Evolutionary conservation across 2,113 vertebrate species (phyloP), one percentile per base, ranked within the genome.

Genomic region (Carassius carassius): DNA sequence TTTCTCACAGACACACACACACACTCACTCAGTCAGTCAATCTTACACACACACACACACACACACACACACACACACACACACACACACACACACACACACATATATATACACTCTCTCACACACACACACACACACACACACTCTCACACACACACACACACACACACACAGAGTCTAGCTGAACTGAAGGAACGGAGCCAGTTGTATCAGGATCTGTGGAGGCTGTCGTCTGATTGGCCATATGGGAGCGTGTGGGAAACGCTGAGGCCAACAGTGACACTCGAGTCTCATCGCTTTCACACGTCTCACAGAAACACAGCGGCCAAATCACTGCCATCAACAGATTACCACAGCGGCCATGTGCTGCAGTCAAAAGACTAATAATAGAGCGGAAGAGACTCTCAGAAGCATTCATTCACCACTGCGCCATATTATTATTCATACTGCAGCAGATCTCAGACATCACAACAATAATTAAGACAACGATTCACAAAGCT

Each of bases 241-340:
- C 67, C 84, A 87, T 83, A 80, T 63, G 80, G 47, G 19, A 44
- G 56, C 19, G 5, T 51, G 47, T 3, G 14, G 7, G 21, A 60
- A 7, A 65, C 29, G 44, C 4, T 6, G 2, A 29, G 37, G 74
- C 81, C 74, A 78, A 83, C 21, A 29, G 21, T 56, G 29, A 79
- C 47, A 14, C 81, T 2, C 12, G 83, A 37, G 81, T n/a, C 32
- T 35, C 5, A 19, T 82, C 47, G n/a, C 54, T 85, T 87, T 87
- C 79, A 83, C 75, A 83, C 75, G 29, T 32, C 60, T 73, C 67
- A 11, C 44, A 77, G 56, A 60, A 60, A 49, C 23, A 23, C 23
- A 65, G 12, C n/a, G 62, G 72, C 56, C 21, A 17, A 10, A 60
- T 60, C 56, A n/a, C 56, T 60, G 56, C 56, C 29, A 25, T 67